Percentiles rank a stretch among this genome's conserved stretches.
Evolutionary conservation across 1,140 invertebrate genomes (phyloP).

Genomic region (Orussus abietinus): DNA sequence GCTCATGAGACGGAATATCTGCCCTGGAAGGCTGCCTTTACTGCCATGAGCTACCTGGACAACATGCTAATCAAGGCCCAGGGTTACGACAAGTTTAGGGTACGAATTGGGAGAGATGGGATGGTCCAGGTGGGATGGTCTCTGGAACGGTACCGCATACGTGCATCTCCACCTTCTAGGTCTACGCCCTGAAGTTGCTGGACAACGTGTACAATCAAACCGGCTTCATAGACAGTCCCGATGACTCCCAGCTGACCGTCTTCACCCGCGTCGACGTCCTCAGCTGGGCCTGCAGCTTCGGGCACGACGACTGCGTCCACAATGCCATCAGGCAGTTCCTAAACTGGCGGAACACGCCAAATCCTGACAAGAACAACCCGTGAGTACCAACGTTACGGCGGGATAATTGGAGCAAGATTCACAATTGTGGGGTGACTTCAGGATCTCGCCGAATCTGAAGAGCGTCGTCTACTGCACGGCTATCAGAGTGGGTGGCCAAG

Average conservation of each 20-base stretch:
- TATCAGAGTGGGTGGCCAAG: constrained; percentile 70
- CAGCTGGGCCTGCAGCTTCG: constrained; percentile 66
- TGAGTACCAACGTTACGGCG: constrained; percentile 51
- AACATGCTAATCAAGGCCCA: constrained; percentile 69
- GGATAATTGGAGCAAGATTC: not conserved
- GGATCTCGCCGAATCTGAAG: constrained; percentile 78
- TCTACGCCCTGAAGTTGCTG: constrained; percentile 63
- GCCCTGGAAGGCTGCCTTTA: constrained; percentile 75
- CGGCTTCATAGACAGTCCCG: constrained; percentile 59
- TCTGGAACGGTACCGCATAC: too few relatives aligned
- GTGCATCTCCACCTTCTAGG: too few relatives aligned
- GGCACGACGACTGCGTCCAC: constrained; percentile 64
- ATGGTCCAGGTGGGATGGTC: not conserved
- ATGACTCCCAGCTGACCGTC: constrained; percentile 63
- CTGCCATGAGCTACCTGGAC: constrained; percentile 66
- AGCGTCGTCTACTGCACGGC: constrained; percentile 80
- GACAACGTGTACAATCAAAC: constrained; percentile 63
- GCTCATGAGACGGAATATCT: constrained; percentile 70
- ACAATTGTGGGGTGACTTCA: constrained; percentile 38
- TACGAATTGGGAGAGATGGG: constrained; percentile 27
- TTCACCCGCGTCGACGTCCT: constrained; percentile 69
- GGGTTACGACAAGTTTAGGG: constrained; percentile 72
- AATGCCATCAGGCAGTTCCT: constrained; percentile 66
- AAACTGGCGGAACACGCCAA: constrained; percentile 64
- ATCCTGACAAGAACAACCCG: constrained; percentile 71